Conservation (phyloP, 2,797 vertebrate genomes). For the Vireo griseus region DNA sequence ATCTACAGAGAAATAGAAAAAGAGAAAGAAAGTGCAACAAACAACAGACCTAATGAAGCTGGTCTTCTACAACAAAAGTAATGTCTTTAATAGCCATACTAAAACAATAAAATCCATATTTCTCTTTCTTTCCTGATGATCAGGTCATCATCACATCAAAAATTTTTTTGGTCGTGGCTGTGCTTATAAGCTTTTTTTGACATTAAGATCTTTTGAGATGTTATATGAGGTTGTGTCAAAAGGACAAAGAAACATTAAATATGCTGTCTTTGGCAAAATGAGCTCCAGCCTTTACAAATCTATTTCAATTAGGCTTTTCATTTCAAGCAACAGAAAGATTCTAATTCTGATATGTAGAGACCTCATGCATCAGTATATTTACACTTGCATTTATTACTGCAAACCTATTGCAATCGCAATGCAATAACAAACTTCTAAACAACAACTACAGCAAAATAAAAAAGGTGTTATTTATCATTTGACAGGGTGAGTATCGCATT, state of each 20-base stretch:
- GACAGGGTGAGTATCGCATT: not conserved
- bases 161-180: not conserved
- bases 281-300: not conserved
- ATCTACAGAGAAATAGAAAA: not conserved
- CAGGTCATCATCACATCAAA: not conserved
- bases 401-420: fast-evolving
- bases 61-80: not conserved
- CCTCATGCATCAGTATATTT: not conserved
- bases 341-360: not conserved
- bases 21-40: not conserved
- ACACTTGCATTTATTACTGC: not conserved
- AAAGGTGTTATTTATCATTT: not conserved
- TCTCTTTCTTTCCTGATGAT: not conserved
- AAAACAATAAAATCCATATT: not conserved
- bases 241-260: not conserved
- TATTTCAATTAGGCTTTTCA: constrained; percentile 16
- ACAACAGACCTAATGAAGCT: not conserved
- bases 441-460: not conserved
- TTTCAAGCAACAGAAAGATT: not conserved
- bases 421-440: not conserved
- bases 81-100: not conserved
- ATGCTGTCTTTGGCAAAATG: not conserved
- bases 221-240: not conserved
- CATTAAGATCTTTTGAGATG: not conserved
- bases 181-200: not conserved